Evolutionary conservation across 1,140 invertebrate species (phyloP).

Genomic region (Homalodisca vitripennis): DNA sequence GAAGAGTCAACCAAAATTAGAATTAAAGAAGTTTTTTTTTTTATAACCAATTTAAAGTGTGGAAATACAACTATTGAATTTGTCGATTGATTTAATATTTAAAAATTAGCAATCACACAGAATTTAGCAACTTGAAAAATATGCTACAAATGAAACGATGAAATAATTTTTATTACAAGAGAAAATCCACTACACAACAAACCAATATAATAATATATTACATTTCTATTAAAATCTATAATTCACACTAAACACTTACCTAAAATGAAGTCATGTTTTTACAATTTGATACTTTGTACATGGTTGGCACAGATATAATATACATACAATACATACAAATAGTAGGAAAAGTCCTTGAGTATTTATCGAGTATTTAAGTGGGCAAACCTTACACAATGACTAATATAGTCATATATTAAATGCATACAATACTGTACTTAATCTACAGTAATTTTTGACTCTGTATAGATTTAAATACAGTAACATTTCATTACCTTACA

Average conservation of each 20-base stretch:
- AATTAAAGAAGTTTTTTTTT: too few species aligned
- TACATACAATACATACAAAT: slow-evolving; percentile 17
- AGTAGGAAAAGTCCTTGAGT: slow-evolving; percentile 8
- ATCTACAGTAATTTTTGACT: too few species aligned
- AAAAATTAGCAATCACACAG: too few species aligned
- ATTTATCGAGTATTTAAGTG: slow-evolving; percentile 14
- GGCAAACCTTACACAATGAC: slow-evolving; percentile 7
- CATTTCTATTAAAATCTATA: slow-evolving; percentile 19
- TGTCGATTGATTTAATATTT: too few species aligned
- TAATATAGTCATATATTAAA: slow-evolving; percentile 8
- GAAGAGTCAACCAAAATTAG: too few species aligned
- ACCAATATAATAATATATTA: slow-evolving; percentile 6
- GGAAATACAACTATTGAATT: too few species aligned
- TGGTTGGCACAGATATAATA: slow-evolving; percentile 19
- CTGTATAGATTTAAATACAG: too few species aligned
- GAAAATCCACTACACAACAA: slow-evolving; percentile 17
- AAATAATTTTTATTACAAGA: slow-evolving; percentile 6
- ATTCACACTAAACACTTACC: slow-evolving; percentile 20
- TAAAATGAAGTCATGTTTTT: background rate
- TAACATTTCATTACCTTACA: too few species aligned
- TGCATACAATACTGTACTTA: background rate
- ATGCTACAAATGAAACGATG: too few species aligned
- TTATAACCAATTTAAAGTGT: too few species aligned
- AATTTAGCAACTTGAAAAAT: too few species aligned
- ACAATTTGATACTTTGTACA: slow-evolving; percentile 17